phyloP scores from a whole-genome alignment of 2,113 vertebrate genomes.

The Engraulis encrasicolus region DNA sequence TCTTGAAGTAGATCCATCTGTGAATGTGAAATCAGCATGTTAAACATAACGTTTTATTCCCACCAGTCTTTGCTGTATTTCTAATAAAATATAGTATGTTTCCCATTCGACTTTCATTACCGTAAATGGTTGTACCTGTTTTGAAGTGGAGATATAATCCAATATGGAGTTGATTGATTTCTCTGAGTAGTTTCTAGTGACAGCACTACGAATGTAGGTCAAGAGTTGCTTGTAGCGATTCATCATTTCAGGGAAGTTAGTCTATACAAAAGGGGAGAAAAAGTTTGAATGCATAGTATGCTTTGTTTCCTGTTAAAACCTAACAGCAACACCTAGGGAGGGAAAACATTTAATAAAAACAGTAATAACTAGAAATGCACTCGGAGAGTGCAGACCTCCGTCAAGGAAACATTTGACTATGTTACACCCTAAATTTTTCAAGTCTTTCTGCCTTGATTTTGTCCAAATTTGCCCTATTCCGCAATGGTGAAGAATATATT shows the following conservation, averaged over 20 bases:
- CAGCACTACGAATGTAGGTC: constrained; percentile 96
- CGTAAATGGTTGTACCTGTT: constrained; percentile 87
- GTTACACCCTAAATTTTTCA: too few species aligned
- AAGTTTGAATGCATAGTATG: neutral
- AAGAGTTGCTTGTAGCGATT: constrained; percentile 98
- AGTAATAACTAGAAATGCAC: too few species aligned
- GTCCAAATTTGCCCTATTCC: too few species aligned
- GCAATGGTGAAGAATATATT: too few species aligned
- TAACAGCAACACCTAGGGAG: neutral
- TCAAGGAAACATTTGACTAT: too few species aligned
- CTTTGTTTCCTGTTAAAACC: too few species aligned
- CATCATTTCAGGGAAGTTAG: constrained; percentile 99
- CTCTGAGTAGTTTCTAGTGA: constrained; percentile 98
- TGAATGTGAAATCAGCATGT: constrained; percentile 61
- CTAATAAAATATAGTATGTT: constrained; percentile 21
- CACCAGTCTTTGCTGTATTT: neutral
- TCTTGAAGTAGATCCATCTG: constrained; percentile 99
- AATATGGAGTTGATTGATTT: constrained; percentile 99
- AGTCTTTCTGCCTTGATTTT: too few species aligned
- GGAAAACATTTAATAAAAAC: too few species aligned
- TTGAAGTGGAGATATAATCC: constrained; percentile 99
- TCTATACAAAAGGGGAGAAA: constrained; percentile 70
- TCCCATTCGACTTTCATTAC: constrained; percentile 54
- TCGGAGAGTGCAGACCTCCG: too few species aligned
- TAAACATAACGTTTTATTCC: neutral